These are phyloP conservation scores for Arvicanthis niloticus DNA, from an alignment of 2,113 vertebrate species.

Conservation along the genomic window DNA sequence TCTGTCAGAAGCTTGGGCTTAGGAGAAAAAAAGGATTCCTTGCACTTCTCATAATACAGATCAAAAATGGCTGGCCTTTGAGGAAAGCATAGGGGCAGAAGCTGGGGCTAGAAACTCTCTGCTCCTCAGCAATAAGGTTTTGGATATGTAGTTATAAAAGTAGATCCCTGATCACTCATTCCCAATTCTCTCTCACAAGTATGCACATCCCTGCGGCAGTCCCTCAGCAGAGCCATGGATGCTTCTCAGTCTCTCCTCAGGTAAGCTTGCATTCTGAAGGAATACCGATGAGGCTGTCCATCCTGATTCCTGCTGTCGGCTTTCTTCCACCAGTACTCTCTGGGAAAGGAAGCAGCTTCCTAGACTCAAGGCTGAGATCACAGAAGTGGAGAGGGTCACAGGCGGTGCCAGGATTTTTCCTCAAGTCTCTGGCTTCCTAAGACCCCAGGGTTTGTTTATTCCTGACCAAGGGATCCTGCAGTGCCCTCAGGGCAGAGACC, in stretches of 20 bases:
- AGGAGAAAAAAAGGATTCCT: neutral
- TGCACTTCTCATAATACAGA: neutral
- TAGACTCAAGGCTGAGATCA: neutral
- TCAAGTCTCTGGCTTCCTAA: neutral
- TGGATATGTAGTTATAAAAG: neutral
- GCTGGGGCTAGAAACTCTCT: neutral
- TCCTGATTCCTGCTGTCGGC: neutral
- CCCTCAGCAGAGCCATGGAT: accelerated
- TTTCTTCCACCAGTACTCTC: neutral
- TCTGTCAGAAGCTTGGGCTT: neutral
- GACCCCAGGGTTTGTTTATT: neutral
- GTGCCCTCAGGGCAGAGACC: neutral
- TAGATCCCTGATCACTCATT: accelerated
- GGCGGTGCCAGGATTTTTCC: neutral
- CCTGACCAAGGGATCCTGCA: neutral
- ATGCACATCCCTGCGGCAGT: neutral
- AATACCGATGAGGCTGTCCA: neutral
- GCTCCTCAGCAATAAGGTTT: too few relatives aligned
- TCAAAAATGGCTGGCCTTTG: neutral
- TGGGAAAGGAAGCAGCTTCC: neutral
- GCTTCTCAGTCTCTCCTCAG: neutral
- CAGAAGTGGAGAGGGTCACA: neutral
- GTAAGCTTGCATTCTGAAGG: neutral
- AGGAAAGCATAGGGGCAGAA: neutral
- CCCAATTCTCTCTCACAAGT: neutral